Evolutionary conservation across 2,888 invertebrate species (phyloP), one percentile per base, ranked within the genome.

Genomic region (Masnerella sp.): DNA sequence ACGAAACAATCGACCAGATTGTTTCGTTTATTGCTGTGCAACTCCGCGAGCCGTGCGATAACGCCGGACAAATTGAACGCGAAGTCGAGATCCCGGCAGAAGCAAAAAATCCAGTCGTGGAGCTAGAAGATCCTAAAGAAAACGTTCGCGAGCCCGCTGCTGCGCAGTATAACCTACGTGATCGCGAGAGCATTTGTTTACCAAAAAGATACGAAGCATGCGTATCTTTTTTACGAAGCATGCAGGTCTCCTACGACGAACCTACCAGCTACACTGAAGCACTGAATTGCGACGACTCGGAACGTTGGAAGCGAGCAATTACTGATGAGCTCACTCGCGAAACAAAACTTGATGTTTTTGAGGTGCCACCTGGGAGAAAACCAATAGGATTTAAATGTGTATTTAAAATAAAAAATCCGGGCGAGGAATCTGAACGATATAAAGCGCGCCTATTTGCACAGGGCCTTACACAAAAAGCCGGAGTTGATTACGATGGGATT

Each of bases 291-390:
- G 22, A 22, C 1, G 47, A 75, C 14, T 47, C 69, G 2, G 58
- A 11, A 43, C 11, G n/a, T 3, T 67, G 74, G 74, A 64, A 51
- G 20, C 20, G 15, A 1, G 68, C 71, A 5, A 73, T 75, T 25
- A 12, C 61, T 1, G 74, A 76, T 8, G 76, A 76, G 71, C 77
- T 25, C 71, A 77, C 36, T 61, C 42, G 14, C 56, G 56, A 49
- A 77, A 77, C 36, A 15, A 62, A 20, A 70, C 70, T 8, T 74
- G 65, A 34, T 1, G 2, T 68, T n/a, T 38, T 47, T 2, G 11
- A 32, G 45, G 30, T 56, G 40, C 47, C 56, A 1, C 5, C 28
- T 4, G 56, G 56, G 9, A 28, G 47, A 15, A 42, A 32, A 18
- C n/a, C 54, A 2, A 58, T 67, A 2, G 49, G 58, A 0, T 67